Percentiles rank a stretch among this genome's conserved stretches.
Conservation (phyloP, 2,797 vertebrate species). For the Rhinoraja longicauda region DNA sequence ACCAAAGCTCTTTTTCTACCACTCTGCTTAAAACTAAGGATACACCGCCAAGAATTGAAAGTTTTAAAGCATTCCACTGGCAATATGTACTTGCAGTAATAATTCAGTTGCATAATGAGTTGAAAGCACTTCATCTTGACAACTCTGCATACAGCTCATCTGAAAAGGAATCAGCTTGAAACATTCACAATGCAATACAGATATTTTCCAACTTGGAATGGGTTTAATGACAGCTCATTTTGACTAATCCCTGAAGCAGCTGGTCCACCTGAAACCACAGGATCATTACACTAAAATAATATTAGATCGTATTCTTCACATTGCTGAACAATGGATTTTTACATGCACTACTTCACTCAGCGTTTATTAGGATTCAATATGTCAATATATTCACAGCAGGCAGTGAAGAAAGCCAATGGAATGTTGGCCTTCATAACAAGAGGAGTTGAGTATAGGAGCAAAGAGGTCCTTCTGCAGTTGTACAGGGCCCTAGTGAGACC, state of each 20-base stretch:
- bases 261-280: conserved; percentile 49
- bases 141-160: background rate
- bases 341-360: conserved; percentile 48
- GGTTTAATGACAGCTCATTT: conserved; percentile 51
- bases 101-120: background rate
- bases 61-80: background rate
- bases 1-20: background rate
- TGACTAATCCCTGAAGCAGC: conserved; percentile 47
- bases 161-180: conserved; percentile 53
- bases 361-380: conserved; percentile 51
- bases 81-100: background rate
- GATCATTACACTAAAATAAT: conserved; percentile 50
- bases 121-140: background rate
- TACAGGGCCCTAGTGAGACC: too few relatives aligned
- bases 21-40: background rate
- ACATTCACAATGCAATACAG: conserved; percentile 53
- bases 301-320: conserved; percentile 48
- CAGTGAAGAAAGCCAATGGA: too few relatives aligned
- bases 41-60: background rate
- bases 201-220: conserved; percentile 45
- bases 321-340: conserved; percentile 53
- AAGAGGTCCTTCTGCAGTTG: too few relatives aligned
- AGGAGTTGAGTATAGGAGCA: too few relatives aligned
- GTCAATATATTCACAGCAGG: too few relatives aligned
- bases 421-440: too few relatives aligned